Conservation (phyloP, 2,888 invertebrate genomes). For the Napeogenes inachia region DNA sequence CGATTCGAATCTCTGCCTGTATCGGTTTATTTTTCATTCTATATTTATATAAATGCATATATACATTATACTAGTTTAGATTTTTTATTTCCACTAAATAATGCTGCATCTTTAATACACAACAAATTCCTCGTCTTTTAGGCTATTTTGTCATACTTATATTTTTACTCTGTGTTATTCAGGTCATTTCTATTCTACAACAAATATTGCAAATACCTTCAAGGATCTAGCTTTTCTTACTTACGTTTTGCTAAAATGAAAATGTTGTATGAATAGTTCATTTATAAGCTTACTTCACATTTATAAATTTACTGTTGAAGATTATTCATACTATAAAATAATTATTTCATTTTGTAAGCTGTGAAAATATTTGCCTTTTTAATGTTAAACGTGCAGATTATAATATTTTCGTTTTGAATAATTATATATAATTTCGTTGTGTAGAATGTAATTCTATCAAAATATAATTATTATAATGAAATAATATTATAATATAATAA, state of each 20-base stretch:
- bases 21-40: no score
- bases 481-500: no score
- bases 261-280: slow-evolving; percentile 35
- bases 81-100: no score
- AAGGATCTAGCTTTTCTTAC: slow-evolving; percentile 31
- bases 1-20: no score
- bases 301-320: slow-evolving; percentile 10
- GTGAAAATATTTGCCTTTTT: slow-evolving; percentile 5
- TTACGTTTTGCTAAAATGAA: slow-evolving; percentile 39
- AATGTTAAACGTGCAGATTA: no score
- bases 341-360: slow-evolving; percentile 1
- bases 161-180: slow-evolving; percentile 14
- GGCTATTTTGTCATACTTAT: neutral
- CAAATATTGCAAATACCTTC: slow-evolving; percentile 37
- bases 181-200: slow-evolving; percentile 29
- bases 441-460: no score
- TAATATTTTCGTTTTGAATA: no score
- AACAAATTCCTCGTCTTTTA: neutral
- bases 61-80: no score
- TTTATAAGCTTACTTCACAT: slow-evolving; percentile 19
- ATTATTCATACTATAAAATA: neutral
- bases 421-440: no score
- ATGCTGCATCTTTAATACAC: no score
- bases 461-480: no score
- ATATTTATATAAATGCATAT: no score